phyloP scores from a whole-genome alignment of 2,113 vertebrate species.

The Dipodomys merriami region DNA sequence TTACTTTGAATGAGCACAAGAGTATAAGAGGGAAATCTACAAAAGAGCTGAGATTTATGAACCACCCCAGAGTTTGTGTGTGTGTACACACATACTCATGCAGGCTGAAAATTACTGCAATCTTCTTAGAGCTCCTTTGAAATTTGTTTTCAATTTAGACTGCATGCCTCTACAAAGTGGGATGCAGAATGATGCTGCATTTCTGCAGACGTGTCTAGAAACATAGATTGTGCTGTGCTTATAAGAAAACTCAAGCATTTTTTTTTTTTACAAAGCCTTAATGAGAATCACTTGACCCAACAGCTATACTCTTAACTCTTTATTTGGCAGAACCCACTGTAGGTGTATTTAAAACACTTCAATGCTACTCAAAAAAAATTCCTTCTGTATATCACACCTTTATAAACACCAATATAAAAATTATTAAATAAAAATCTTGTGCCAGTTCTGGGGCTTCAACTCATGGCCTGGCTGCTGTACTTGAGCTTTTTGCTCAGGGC shows the following conservation, averaged over 20 bases:
- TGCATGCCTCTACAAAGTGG: slow-evolving; percentile 51
- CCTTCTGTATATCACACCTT: no score
- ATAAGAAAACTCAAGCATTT: not conserved
- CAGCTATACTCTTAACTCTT: no score
- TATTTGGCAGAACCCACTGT: no score
- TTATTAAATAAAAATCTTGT: no score
- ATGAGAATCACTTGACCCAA: no score
- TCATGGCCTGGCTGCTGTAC: no score
- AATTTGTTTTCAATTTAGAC: slow-evolving; percentile 72
- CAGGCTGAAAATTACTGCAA: slow-evolving; percentile 64
- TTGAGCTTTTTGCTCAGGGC: no score
- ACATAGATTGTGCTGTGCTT: not conserved
- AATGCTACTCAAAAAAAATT: not conserved
- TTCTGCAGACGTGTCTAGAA: slow-evolving; percentile 55
- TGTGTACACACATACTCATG: slow-evolving; percentile 3
- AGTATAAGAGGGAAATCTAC: slow-evolving; percentile 43
- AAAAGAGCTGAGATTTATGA: slow-evolving; percentile 66
- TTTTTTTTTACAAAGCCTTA: no score
- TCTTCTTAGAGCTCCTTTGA: slow-evolving; percentile 45
- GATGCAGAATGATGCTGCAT: slow-evolving; percentile 63
- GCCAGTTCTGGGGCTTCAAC: no score
- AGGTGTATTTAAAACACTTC: no score
- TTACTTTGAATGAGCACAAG: slow-evolving; percentile 36
- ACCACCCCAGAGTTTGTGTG: slow-evolving; percentile 44
- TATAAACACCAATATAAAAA: no score